Evolutionary conservation across 1,140 invertebrate species (phyloP).

Genomic region (Drosophila cardini): DNA sequence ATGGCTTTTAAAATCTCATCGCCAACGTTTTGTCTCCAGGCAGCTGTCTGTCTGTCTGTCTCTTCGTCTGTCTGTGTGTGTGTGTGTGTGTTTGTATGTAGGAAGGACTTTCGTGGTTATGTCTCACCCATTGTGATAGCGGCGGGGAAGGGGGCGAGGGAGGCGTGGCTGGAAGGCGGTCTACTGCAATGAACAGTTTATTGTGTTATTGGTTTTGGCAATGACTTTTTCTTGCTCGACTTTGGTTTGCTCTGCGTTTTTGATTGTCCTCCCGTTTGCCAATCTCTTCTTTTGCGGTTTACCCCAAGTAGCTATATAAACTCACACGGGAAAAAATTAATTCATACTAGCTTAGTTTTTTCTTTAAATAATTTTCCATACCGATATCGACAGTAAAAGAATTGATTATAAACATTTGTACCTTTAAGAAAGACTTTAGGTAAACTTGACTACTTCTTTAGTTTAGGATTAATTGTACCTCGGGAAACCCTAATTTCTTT

Average conservation of each 20-base stretch:
- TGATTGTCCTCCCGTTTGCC: conserved; percentile 58
- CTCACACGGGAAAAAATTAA: no score
- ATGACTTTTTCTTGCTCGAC: conserved; percentile 60
- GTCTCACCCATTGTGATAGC: conserved; percentile 32
- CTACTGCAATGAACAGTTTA: conserved; percentile 65
- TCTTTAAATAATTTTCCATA: no score
- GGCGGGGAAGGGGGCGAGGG: neutral
- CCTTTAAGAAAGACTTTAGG: no score
- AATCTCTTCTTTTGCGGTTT: conserved; percentile 6
- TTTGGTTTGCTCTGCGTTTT: conserved; percentile 58
- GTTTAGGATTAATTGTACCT: no score
- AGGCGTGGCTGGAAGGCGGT: neutral
- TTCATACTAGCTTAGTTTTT: no score
- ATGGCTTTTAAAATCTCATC: conserved; percentile 84
- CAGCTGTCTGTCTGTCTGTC: conserved; percentile 26
- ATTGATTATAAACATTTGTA: no score
- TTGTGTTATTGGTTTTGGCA: conserved; percentile 82
- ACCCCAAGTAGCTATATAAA: neutral
- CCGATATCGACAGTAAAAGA: no score
- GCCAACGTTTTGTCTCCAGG: conserved; percentile 81
- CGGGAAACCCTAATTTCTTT: no score
- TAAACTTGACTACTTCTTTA: no score
- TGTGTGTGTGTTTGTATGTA: neutral
- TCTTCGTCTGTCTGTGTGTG: neutral
- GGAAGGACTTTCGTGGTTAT: conserved; percentile 22